phyloP scores from a whole-genome alignment of 2,888 invertebrate genomes.

The Onthophagus sagittarius region DNA sequence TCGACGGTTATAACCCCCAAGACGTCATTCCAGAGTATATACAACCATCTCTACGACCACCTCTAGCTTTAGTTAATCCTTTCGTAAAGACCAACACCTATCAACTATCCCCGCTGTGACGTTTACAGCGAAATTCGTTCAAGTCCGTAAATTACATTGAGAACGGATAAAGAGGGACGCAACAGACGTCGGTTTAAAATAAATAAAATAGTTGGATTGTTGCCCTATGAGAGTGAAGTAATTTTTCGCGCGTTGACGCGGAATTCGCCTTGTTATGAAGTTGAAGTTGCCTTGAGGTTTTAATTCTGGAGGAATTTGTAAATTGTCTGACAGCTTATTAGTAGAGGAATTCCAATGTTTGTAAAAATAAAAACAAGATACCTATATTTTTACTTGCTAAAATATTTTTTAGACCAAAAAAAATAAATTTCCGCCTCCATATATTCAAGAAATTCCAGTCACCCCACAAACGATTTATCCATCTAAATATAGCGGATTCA shows the following conservation, averaged over 20 bases:
- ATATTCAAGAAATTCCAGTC: too few relatives aligned
- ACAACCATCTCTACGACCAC: not conserved
- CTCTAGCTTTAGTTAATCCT: not conserved
- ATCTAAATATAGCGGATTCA: not conserved
- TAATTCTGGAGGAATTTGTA: not conserved
- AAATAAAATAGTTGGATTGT: constrained; percentile 8
- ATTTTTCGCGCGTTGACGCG: constrained; percentile 1
- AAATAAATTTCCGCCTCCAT: too few relatives aligned
- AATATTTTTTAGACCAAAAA: not conserved
- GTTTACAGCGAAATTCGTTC: not conserved
- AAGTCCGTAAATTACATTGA: not conserved
- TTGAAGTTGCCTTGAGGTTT: not conserved
- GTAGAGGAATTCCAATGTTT: not conserved
- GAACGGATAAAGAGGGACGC: not conserved
- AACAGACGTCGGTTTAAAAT: not conserved
- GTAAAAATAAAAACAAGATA: not conserved
- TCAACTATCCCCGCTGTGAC: not conserved
- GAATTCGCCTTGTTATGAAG: not conserved
- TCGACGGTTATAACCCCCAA: not conserved
- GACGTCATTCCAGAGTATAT: not conserved
- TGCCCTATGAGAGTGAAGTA: constrained; percentile 2
- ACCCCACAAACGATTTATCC: too few relatives aligned
- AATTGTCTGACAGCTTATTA: not conserved
- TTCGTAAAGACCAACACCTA: not conserved
- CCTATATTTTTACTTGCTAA: not conserved